Evolutionary conservation across 2,113 vertebrate genomes (phyloP), one percentile per base, ranked within the genome.

Genomic region (Leucoraja erinaceus): DNA sequence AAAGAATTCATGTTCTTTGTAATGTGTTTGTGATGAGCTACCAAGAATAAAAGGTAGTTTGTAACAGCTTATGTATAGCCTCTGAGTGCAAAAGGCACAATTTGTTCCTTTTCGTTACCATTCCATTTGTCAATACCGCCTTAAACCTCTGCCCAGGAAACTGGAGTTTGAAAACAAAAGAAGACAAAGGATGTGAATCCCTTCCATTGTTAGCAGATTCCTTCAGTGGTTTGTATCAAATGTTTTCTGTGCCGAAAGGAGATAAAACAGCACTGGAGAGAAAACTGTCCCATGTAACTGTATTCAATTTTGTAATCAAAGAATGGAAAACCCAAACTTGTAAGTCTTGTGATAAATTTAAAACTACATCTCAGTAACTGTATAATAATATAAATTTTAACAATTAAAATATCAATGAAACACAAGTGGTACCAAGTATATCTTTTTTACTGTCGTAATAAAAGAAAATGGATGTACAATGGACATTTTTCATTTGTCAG

Each of bases 361-460:
- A 47, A 66, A 33, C 88, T 90, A 33, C 66, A 90, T 90, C 68
- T 91, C 33, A 90, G 70, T 22, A 74, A 72, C 20, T 91, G 33
- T 91, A 38, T 91, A 91, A 54, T 72, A 74, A 91, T 91, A 54
- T 28, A 72, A 91, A 91, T 91, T 91, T 91, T 91, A 91, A 72
- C 66, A 74, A 72, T 72, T 91, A 91, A 91, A 91, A 70, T 90
- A 70, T 31, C 38, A 91, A 91, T 91, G 72, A 91, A 91, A 54
- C 90, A 74, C 25, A 33, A 74, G 3, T 91, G 68, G 72, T 14
- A 72, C 66, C 83, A 72, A 47, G 90, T 91, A 70, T 91, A 91
- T 91, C 38, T 47, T 47, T 91, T 91, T 91, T 72, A 72, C 11
- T 47, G 54, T 28, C 25, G 22, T 54, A 74, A 91, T 91, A 22